phyloP scores from a whole-genome alignment of 2,797 vertebrate genomes.

The Urosaurus nigricauda region DNA sequence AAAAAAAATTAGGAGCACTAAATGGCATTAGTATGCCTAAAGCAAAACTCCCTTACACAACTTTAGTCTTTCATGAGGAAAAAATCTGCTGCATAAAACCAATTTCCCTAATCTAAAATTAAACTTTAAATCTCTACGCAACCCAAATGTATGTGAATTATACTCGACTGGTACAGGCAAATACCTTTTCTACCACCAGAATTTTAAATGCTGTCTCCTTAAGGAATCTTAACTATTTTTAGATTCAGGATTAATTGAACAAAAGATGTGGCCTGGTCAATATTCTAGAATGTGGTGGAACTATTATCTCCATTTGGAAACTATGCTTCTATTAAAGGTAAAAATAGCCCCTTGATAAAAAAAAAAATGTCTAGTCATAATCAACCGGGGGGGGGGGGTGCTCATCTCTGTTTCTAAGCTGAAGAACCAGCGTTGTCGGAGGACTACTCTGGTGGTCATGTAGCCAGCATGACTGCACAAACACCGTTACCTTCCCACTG shows the following conservation, averaged over 20 bases:
- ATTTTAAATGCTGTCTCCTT: slow-evolving; percentile 39
- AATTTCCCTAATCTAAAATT: slow-evolving; percentile 22
- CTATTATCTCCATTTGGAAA: too few species aligned
- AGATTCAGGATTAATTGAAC: slow-evolving; percentile 12
- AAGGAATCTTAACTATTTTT: slow-evolving; percentile 12
- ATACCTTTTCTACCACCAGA: slow-evolving; percentile 30
- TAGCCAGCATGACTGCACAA: too few species aligned
- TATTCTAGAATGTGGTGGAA: too few species aligned
- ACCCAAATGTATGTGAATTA: slow-evolving; percentile 37
- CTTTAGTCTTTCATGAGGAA: slow-evolving; percentile 41
- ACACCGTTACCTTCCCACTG: too few species aligned
- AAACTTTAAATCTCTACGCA: slow-evolving; percentile 35
- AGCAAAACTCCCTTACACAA: background rate
- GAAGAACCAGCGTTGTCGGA: too few species aligned
- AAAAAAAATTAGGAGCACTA: background rate
- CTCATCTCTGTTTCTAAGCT: too few species aligned
- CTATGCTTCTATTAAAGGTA: too few species aligned
- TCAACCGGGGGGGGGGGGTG: too few species aligned
- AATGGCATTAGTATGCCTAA: slow-evolving; percentile 19
- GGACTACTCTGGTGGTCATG: too few species aligned
- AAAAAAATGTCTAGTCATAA: too few species aligned
- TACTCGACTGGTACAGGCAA: background rate
- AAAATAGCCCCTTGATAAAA: too few species aligned
- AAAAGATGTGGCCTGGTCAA: background rate
- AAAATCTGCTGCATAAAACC: background rate